These are phyloP conservation scores for Xiphorhynchus erythropygius DNA, from an alignment of 2,797 vertebrate genomes.

Conservation along the genomic window DNA sequence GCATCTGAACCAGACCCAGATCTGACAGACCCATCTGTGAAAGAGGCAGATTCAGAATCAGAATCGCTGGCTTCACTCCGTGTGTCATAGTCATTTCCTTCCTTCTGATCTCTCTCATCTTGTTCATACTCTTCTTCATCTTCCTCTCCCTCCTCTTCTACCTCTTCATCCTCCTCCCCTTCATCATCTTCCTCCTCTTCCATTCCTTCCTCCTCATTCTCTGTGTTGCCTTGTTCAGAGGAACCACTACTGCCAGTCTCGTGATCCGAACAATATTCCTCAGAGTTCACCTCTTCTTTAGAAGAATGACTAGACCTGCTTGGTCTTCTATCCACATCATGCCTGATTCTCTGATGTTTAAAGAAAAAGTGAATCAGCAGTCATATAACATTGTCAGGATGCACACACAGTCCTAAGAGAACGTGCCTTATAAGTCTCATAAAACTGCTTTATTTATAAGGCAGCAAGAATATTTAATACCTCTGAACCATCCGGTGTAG, in stretches of 20 bases:
- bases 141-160: slow-evolving; percentile 82
- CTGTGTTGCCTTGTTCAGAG: slow-evolving; percentile 84
- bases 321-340: slow-evolving; percentile 81
- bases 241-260: slow-evolving; percentile 85
- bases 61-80: slow-evolving; percentile 96
- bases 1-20: slow-evolving; percentile 91
- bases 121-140: slow-evolving; percentile 90
- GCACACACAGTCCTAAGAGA: slow-evolving; percentile 66
- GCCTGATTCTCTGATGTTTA: slow-evolving; percentile 83
- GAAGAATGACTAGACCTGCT: slow-evolving; percentile 87
- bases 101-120: slow-evolving; percentile 89
- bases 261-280: slow-evolving; percentile 86
- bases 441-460: slow-evolving; percentile 65
- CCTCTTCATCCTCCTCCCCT: slow-evolving; percentile 81
- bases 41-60: slow-evolving; percentile 91
- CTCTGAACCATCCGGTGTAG: slow-evolving; percentile 82
- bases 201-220: slow-evolving; percentile 85
- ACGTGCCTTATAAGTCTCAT: slow-evolving; percentile 49
- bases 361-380: slow-evolving; percentile 78
- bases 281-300: slow-evolving; percentile 88
- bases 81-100: slow-evolving; percentile 94
- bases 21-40: slow-evolving; percentile 90
- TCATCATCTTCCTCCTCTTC: slow-evolving; percentile 85
- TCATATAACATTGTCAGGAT: slow-evolving; percentile 67
- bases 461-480: slow-evolving; percentile 80